Percentiles rank a stretch among this genome's conserved stretches.
phyloP scores from a whole-genome alignment of 2,797 vertebrate genomes.

The Setipinna tenuifilis region DNA sequence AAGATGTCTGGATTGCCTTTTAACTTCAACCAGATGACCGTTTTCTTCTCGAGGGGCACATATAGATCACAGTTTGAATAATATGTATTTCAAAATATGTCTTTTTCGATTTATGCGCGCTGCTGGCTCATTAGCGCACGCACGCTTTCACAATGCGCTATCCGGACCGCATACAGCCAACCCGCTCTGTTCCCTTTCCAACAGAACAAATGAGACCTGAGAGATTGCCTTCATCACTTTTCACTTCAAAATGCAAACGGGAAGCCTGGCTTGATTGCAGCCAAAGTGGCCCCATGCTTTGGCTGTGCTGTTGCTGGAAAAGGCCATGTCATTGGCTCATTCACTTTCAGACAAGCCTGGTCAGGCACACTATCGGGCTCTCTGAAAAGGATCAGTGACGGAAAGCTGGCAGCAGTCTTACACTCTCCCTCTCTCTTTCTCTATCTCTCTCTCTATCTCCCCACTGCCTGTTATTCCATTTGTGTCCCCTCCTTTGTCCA shows the following conservation, averaged over 20 bases:
- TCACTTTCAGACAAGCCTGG: constrained; percentile 12
- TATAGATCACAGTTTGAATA: constrained; percentile 6
- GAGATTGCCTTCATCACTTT: constrained; percentile 9
- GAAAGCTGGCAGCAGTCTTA: not conserved
- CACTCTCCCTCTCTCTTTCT: not conserved
- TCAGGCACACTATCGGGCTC: constrained; percentile 17
- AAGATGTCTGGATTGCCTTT: constrained; percentile 3
- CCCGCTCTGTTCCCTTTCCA: not conserved
- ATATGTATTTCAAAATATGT: not conserved
- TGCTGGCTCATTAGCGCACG: not conserved
- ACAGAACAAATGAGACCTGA: constrained; percentile 1
- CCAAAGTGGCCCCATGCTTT: not conserved
- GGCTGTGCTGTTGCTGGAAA: constrained; percentile 17
- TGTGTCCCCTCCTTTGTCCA: constrained; percentile 21
- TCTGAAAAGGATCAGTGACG: constrained; percentile 11
- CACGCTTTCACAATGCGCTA: not conserved
- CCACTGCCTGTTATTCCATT: constrained; percentile 30
- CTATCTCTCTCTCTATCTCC: constrained; percentile 16
- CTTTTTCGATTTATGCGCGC: not conserved
- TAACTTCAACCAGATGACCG: not conserved
- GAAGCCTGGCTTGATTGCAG: not conserved
- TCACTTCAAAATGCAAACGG: not conserved
- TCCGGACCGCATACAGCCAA: not conserved
- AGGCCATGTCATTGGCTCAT: constrained; percentile 4
- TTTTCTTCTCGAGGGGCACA: not conserved